Base-by-base conservation (phyloP, 1,140 invertebrate species). In the Procambarus clarkii region DNA sequence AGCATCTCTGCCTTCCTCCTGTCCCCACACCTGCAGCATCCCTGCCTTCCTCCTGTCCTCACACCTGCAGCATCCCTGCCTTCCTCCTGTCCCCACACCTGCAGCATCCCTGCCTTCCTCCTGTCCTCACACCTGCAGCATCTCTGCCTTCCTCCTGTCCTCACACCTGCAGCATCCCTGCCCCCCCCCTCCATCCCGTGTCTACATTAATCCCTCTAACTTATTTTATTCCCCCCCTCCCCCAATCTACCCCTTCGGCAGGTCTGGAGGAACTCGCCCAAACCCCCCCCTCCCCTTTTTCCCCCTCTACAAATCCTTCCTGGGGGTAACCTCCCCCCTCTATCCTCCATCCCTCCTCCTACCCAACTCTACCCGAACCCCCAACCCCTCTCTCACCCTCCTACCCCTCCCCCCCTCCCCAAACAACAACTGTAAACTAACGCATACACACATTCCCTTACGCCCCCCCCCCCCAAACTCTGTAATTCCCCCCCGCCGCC, bases 401-500 rank as follows among this genome's bases (percentile, higher is more conserved):
- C 50, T 54, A 3, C 50, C 50, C 50, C 5, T 46, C 24, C 74
- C 2, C 50, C 50, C 24, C 60, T 64, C 60, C 60, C 15, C 15
- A 21, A 18, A 11, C 4, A 18, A 18, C 21, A 11, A 21, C 13
- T 18, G 60, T 64, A 64, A n/a, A n/a, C n/a, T n/a, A n/a, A n/a
- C n/a, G n/a, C n/a, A n/a, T n/a, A n/a, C 54, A 58, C 54, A 58
- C 60, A 64, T 8, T 64, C 60, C 18, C 60, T 3, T 18, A 64
- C 60, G 18, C 18, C 9, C 13, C 11, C 60, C 60, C n/a, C 50
- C 76, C 45, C 74, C 44, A 44, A 58, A 45, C 76, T 64, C 50
- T 87, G 48, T 78, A 87, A 87, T 87, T 87, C 86, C 44, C 86
- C 34, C 77, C 60, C 86, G n/a, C n/a, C n/a, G n/a, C n/a, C n/a